Evolutionary conservation across 1,140 invertebrate genomes (phyloP).

Genomic region (Solenopsis fugax): DNA sequence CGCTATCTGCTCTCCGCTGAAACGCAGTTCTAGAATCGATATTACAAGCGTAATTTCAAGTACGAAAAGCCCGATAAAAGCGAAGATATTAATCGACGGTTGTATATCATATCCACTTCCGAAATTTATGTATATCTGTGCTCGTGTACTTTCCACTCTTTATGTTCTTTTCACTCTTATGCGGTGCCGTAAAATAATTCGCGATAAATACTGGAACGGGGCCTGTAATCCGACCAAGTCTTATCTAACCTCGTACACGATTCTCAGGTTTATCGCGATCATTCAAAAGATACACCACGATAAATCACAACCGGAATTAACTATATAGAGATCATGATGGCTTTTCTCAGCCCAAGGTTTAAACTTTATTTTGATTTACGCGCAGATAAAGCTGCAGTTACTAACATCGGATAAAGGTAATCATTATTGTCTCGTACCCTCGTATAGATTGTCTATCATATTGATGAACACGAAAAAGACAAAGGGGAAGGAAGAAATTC

Average conservation of each 20-base stretch:
- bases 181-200: neutral
- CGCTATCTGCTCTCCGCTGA: neutral
- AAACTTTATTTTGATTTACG: slow-evolving; percentile 56
- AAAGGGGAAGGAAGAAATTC: neutral
- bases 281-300: slow-evolving; percentile 23
- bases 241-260: slow-evolving; percentile 12
- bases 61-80: neutral
- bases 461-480: neutral
- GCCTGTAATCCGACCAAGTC: neutral
- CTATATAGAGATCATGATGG: slow-evolving; percentile 6
- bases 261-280: slow-evolving; percentile 34
- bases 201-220: neutral
- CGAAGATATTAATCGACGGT: slow-evolving; percentile 12
- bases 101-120: neutral
- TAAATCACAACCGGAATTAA: slow-evolving; percentile 47
- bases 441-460: slow-evolving; percentile 14
- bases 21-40: slow-evolving; percentile 21
- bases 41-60: slow-evolving; percentile 12
- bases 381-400: slow-evolving; percentile 31
- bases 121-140: neutral
- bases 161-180: neutral
- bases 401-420: slow-evolving; percentile 11
- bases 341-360: neutral
- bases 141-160: neutral
- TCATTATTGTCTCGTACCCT: neutral